These are phyloP conservation scores for Episyrphus balteatus DNA, from an alignment of 1,140 invertebrate genomes.

Conservation along the genomic window DNA sequence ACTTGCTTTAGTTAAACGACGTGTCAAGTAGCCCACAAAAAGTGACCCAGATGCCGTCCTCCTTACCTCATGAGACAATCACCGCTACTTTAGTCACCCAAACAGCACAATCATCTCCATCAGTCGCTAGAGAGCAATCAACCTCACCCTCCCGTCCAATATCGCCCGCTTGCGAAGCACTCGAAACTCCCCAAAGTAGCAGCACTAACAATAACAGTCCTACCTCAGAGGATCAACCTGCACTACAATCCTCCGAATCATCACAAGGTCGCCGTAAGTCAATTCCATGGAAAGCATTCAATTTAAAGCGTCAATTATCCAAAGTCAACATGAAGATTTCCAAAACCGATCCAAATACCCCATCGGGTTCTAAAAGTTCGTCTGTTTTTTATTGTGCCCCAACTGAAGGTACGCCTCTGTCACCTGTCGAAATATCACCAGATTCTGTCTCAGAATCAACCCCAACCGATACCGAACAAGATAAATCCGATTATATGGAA, in stretches of 20 bases:
- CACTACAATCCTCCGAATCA: constrained; percentile 10
- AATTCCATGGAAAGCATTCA: constrained; percentile 57
- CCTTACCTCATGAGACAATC: neutral
- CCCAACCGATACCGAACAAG: neutral
- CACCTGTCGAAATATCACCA: constrained; percentile 30
- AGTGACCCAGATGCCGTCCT: constrained; percentile 1
- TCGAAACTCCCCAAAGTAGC: constrained; percentile 5
- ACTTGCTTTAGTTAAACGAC: constrained; percentile 1
- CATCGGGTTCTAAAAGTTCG: constrained; percentile 17
- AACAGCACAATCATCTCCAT: neutral
- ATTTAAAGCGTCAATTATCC: constrained; percentile 66
- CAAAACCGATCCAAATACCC: constrained; percentile 14
- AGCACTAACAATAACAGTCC: constrained; percentile 17
- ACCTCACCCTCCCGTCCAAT: constrained; percentile 1
- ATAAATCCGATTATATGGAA: constrained; percentile 2
- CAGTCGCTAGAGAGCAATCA: neutral
- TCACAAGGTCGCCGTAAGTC: constrained; percentile 42
- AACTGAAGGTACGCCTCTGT: constrained; percentile 32
- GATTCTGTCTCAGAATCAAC: neutral
- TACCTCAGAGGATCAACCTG: constrained; percentile 14
- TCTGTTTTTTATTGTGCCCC: constrained; percentile 41
- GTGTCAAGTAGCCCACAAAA: constrained; percentile 4
- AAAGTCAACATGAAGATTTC: constrained; percentile 64
- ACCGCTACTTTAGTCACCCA: neutral
- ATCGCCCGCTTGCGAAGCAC: constrained; percentile 7